These are phyloP conservation scores for Elysia chlorotica DNA, from an alignment of 1,140 invertebrate species.

Conservation along the genomic window DNA sequence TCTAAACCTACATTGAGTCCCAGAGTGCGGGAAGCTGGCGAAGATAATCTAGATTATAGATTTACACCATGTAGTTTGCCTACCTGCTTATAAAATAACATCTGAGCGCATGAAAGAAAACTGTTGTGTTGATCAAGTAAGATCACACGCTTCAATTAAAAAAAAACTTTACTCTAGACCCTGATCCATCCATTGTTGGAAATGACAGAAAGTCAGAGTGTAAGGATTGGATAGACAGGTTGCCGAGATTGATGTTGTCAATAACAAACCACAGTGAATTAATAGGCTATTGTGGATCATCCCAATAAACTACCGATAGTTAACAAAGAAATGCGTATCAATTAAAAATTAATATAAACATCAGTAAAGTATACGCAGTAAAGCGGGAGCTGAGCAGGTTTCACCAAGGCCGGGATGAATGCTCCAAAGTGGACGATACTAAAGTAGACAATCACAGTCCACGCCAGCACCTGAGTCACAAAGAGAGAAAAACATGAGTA, in stretches of 20 bases:
- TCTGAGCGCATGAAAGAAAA: not conserved
- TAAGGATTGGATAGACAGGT: not conserved
- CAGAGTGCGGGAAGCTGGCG: too few relatives aligned
- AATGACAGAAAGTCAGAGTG: not conserved
- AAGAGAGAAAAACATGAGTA: not conserved
- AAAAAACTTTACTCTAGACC: too few relatives aligned
- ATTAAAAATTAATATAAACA: not conserved
- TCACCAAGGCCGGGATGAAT: slow-evolving; percentile 1
- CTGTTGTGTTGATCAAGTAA: too few relatives aligned
- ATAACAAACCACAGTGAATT: too few relatives aligned
- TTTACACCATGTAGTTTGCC: too few relatives aligned
- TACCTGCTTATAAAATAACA: not conserved
- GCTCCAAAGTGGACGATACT: slow-evolving; percentile 7
- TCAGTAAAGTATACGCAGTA: slow-evolving; percentile 22
- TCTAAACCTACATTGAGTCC: too few relatives aligned
- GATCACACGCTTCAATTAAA: too few relatives aligned
- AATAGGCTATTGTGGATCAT: too few relatives aligned
- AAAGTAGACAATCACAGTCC: slow-evolving; percentile 19
- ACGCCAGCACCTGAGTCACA: slow-evolving; percentile 7
- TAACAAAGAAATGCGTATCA: not conserved
- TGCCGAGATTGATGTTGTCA: not conserved
- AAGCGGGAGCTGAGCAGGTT: not conserved
- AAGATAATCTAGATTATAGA: too few relatives aligned
- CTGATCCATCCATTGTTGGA: not conserved
- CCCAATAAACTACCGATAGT: not conserved